Evolutionary conservation across 2,888 invertebrate genomes (phyloP).

Genomic region (Campaea margaritaria): DNA sequence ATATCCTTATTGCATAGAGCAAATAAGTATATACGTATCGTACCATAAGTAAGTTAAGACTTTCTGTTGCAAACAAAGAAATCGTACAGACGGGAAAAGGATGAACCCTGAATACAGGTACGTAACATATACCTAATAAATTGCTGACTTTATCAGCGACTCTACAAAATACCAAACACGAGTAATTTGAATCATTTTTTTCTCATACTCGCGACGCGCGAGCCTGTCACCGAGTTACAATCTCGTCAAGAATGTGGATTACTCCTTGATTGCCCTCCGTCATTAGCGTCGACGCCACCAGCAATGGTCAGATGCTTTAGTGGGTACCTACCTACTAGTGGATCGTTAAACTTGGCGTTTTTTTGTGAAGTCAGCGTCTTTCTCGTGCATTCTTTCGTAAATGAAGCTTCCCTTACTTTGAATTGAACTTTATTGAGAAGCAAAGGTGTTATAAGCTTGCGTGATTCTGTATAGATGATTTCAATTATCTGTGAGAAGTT

Average conservation of each 20-base stretch:
- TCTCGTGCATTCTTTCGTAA: constrained; percentile 43
- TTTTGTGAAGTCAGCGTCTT: constrained; percentile 38
- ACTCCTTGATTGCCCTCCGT: constrained; percentile 37
- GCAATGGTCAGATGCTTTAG: constrained; percentile 12
- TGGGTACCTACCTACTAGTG: neutral
- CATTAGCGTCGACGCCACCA: constrained; percentile 40
- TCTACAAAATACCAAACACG: too few relatives aligned
- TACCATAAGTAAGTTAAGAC: too few relatives aligned
- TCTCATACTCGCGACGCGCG: constrained; percentile 22
- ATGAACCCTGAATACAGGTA: too few relatives aligned
- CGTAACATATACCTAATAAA: too few relatives aligned
- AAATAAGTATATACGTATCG: too few relatives aligned
- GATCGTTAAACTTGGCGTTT: constrained; percentile 18
- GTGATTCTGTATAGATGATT: too few relatives aligned
- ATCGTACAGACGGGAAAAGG: too few relatives aligned
- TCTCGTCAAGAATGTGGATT: constrained; percentile 41
- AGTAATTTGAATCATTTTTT: constrained; percentile 24
- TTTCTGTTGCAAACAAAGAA: too few relatives aligned
- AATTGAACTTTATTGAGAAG: too few relatives aligned
- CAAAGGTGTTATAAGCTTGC: too few relatives aligned
- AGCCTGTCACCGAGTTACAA: constrained; percentile 20
- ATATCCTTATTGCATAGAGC: too few relatives aligned
- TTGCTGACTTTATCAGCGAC: constrained; percentile 13
- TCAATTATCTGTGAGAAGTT: too few relatives aligned
- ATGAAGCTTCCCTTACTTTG: constrained; percentile 15